Base-by-base conservation (phyloP, 2,113 vertebrate genomes). In the Fulmarus glacialis region DNA sequence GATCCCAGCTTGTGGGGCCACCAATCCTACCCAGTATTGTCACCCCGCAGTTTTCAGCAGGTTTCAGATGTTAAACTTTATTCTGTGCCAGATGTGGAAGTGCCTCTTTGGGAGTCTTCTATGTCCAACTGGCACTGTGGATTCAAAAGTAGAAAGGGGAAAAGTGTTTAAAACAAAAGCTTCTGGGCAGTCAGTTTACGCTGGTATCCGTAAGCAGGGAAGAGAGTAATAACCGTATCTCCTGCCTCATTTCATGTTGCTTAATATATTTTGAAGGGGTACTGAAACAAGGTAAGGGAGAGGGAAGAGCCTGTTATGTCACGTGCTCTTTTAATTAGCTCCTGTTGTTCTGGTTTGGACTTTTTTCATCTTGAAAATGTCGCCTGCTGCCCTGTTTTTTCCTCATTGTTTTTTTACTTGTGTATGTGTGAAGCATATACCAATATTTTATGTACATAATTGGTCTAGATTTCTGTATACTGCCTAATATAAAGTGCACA, bases 401-500 rank as follows among this genome's bases (percentile, higher is more conserved):
- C 64, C 48, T 88, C 52, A 1, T 42, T 93, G 38, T 12, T 34
- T 43, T 63, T 80, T 13, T 11, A 8, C 43, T 87, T 36, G 38
- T 5, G 0, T 38, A 19, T 52, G 15, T 55, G 59, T 66, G 75
- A 87, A 89, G 84, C 48, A 7, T 38, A 30, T 56, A 53, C 70
- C 89, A 93, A 79, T 93, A 91, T 88, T 91, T 83, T 96, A 94
- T 73, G 48, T 56, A 68, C 23, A 2, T 97, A 96, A 97, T 90
- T 96, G 96, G 84, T 88, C 9, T 89, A 43, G 52, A 81, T 90
- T 96, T 83, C 90, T 75, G 6, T 66, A 27, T 82, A 43, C 58
- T 96, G 68, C 96, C 96, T 97, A 88, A 93, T 96, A 86, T 23
- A 93, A 96, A 95, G 95, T 88, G 63, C 71, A 77, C 71, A 10